phyloP scores from a whole-genome alignment of 2,113 vertebrate species.

The Cephalopholis sonnerati region DNA sequence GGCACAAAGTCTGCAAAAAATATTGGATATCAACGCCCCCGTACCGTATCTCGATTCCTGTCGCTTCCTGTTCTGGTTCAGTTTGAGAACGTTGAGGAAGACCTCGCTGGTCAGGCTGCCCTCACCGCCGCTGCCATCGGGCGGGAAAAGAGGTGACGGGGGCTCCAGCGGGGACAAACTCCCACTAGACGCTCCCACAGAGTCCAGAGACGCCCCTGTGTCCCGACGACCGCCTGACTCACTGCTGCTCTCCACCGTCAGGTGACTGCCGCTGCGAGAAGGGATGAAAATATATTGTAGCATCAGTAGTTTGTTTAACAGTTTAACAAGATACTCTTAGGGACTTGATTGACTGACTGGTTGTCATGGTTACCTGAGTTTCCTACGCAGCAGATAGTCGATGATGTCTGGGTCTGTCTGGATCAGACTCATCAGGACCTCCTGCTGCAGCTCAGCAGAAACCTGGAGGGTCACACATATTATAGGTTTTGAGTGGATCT shows the following conservation, averaged over 20 bases:
- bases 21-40: neutral
- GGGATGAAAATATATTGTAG: neutral
- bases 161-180: slow-evolving; percentile 79
- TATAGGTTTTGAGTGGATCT: too few relatives aligned
- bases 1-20: neutral
- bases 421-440: slow-evolving; percentile 92
- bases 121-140: slow-evolving; percentile 46
- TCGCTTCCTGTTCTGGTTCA: slow-evolving; percentile 78
- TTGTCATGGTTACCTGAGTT: slow-evolving; percentile 81
- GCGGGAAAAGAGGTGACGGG: slow-evolving; percentile 74
- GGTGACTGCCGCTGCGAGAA: slow-evolving; percentile 62
- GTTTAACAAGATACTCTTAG: too few relatives aligned
- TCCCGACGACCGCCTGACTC: slow-evolving; percentile 72
- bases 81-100: slow-evolving; percentile 82
- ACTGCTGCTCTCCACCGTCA: slow-evolving; percentile 47
- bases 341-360: neutral
- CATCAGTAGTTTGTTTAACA: neutral
- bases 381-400: slow-evolving; percentile 92
- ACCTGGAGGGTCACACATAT: slow-evolving; percentile 81
- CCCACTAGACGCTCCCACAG: slow-evolving; percentile 78
- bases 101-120: slow-evolving; percentile 82
- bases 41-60: slow-evolving; percentile 68
- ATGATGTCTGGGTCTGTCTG: slow-evolving; percentile 94
- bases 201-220: slow-evolving; percentile 79
- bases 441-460: slow-evolving; percentile 88